Evolutionary conservation across 1,140 invertebrate genomes (phyloP), one percentile per base, ranked within the genome.

Genomic region (Propsilocerus akamusi): DNA sequence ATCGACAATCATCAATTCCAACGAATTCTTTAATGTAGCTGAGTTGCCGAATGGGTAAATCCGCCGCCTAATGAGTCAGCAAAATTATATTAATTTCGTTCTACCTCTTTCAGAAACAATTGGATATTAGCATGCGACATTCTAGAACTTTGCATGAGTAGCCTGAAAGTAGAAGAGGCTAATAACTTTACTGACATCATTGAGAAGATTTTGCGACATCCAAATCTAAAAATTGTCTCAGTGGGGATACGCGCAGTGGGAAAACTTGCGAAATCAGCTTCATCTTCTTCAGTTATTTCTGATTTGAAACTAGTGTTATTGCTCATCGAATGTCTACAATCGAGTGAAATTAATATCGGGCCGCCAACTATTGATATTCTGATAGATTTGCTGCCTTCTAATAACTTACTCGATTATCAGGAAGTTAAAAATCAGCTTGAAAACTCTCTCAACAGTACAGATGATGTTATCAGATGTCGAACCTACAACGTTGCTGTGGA

Each of bases 401-500:
- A 30, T 26, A 53, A 53, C 58, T 26, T 53, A 60, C 8, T 62
- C 46, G 57, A 58, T 28, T 25, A 68, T 62, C 34, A 57, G 47
- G 26, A 55, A 49, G 48, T 61, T 5, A 56, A 57, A 41, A 25
- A 49, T 1, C 52, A 56, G 10, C 48, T 64, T 34, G 25, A 61
- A 20, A 24, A 56, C 14, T 26, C 57, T 49, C 49, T 64, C 4
- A 47, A 56, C 22, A 41, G 14, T 14, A 25, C 53, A 8, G 53
- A 51, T 12, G 60, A 58, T 10, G 32, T 56, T 1, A 47, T 61
- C 11, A 68, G 49, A 20, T 72, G 50, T 34, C 60, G 26, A 53
- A 58, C 71, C 59, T 72, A 73, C 55, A 71, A 88, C 72, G 65
- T 86, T 49, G 65, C 80, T n/a, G 68, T 85, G 0, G 69, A 75